Evolutionary conservation across 35 echinoderm and acorn worm species (phyloP).

Genomic region (Apostichopus parvimensis): DNA sequence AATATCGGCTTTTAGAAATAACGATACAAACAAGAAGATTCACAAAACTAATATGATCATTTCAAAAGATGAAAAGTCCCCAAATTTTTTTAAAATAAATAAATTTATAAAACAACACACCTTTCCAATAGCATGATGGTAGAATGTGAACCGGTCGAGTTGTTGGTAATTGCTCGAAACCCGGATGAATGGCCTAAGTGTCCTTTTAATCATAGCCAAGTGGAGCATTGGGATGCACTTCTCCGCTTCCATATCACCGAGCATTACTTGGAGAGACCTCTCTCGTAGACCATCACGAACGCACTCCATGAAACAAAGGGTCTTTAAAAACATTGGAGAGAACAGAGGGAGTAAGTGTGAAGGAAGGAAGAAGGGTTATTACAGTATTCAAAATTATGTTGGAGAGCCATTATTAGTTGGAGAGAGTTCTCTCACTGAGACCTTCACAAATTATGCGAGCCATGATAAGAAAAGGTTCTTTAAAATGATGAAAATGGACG

Average conservation of each 20-base stretch:
- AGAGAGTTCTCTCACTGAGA: slow-evolving; percentile 65
- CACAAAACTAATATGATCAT: too few relatives aligned
- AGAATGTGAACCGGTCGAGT: slow-evolving; percentile 77
- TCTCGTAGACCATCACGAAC: slow-evolving; percentile 71
- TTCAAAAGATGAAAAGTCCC: too few relatives aligned
- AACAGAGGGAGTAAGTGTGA: too few relatives aligned
- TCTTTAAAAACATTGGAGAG: slow-evolving; percentile 13
- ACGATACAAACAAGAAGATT: too few relatives aligned
- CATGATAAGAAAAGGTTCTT: background rate
- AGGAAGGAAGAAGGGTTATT: too few relatives aligned
- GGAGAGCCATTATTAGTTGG: slow-evolving; percentile 30
- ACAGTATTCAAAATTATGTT: too few relatives aligned
- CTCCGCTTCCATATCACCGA: slow-evolving; percentile 69
- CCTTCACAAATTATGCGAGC: slow-evolving; percentile 44
- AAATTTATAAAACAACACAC: slow-evolving; percentile 44
- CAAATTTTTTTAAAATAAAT: too few relatives aligned
- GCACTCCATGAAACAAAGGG: slow-evolving; percentile 78
- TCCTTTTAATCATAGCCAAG: slow-evolving; percentile 79
- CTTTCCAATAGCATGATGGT: slow-evolving; percentile 82
- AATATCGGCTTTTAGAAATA: too few relatives aligned
- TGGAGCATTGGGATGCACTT: slow-evolving; percentile 74
- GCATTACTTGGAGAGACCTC: slow-evolving; percentile 62
- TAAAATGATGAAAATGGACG: background rate
- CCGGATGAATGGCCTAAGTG: slow-evolving; percentile 83
- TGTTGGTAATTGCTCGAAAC: slow-evolving; percentile 50